Evolutionary conservation across 53 echinoderm and acorn worm genomes (phyloP), one percentile per base, ranked within the genome.

Genomic region (Temnopleurus reevesii): DNA sequence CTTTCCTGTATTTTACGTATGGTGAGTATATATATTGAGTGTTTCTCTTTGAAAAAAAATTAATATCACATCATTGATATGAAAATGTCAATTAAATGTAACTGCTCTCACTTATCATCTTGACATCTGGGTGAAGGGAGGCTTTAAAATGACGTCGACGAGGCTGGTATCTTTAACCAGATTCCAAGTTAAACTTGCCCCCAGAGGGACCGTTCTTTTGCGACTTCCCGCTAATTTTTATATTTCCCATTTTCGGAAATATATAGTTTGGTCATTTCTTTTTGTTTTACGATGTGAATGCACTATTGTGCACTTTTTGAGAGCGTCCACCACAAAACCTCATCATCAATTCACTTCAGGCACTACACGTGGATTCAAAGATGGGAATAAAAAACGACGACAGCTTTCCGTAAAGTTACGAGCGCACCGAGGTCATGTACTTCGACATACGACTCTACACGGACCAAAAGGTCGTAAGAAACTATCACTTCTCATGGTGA

Each of bases 251-350:
- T 38, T 71, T 71, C 21, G 21, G 71, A 71, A 71, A 38, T 71
- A 71, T 41, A 41, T 41, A n/a, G n/a, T 71, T 63, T 41, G 36
- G 0, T 41, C 41, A 38, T n/a, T n/a, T n/a, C 38, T 71, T 71
- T 79, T 47, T 79, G 47, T 46, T 79, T 79, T 79, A 47, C 79
- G 79, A 79, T 79, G 79, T 79, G 79, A 79, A 49, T 79, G 79
- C 30, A 79, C 79, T 79, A 47, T 79, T 49, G 79, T 79, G 79
- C 49, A 79, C 79, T 79, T 79, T 79, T 79, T 46, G 8, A 49
- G 28, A 79, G 41, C 47, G 79, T 79, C 79, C 79, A 79, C 79
- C 79, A 47, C 79, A 79, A 79, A 79, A 49, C 79, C 79, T 47
- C 79, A 79, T 79, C 79, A 49, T 49, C 79, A 79, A 79, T 79